A percentile compares a stretch with the other conserved stretches of the same genome.
Conservation (phyloP, 2,797 vertebrate genomes). For the Sebastes glaucus region DNA sequence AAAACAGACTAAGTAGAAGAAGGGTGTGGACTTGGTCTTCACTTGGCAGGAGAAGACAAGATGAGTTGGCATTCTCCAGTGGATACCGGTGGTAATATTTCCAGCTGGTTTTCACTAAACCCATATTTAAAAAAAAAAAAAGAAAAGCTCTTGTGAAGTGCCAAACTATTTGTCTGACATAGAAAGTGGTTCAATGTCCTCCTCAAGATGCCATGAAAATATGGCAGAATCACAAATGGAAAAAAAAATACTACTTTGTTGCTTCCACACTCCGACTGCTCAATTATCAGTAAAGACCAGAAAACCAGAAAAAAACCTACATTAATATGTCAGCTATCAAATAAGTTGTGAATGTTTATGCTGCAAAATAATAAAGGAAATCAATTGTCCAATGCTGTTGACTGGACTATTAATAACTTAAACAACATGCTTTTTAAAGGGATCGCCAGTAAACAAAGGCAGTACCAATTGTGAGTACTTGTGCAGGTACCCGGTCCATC, state of each 20-base stretch:
- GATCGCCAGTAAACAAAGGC: background rate
- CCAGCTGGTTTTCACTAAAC: constrained; percentile 36
- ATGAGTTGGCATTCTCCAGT: constrained; percentile 15
- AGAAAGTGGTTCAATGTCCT: background rate
- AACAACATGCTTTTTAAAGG: constrained; percentile 2
- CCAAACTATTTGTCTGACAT: background rate
- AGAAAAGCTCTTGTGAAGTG: background rate
- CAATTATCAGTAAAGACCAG: background rate
- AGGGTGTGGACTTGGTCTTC: background rate
- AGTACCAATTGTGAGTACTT: background rate
- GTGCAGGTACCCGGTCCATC: background rate
- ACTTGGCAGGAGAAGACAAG: constrained; percentile 11
- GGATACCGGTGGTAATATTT: constrained; percentile 26
- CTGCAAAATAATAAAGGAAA: background rate
- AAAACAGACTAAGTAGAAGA: background rate
- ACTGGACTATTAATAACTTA: background rate
- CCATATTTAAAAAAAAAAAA: background rate
- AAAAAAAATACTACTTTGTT: background rate
- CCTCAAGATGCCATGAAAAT: background rate
- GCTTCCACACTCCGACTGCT: background rate
- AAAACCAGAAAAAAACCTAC: background rate
- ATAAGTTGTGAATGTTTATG: background rate
- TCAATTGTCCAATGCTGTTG: background rate
- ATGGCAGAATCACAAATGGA: background rate
- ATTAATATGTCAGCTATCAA: constrained; percentile 6